These are phyloP conservation scores for Echeneis naucrates DNA, from an alignment of 2,797 vertebrate genomes.

Conservation along the genomic window DNA sequence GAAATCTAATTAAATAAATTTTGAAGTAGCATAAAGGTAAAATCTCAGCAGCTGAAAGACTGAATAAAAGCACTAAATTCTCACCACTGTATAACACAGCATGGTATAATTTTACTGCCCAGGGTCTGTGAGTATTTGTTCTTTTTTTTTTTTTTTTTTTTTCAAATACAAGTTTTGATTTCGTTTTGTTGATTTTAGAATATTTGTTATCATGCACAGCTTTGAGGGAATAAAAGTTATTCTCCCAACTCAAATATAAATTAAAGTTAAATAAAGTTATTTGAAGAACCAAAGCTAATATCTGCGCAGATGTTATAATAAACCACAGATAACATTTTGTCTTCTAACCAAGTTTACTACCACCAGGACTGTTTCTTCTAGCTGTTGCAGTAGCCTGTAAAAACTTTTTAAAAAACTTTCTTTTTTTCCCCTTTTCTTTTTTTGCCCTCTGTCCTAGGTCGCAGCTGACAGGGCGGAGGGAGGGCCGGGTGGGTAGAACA, in stretches of 20 bases:
- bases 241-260: conserved; percentile 21
- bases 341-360: conserved; percentile 72
- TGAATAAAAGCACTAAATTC: background rate
- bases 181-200: background rate
- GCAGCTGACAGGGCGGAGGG: conserved; percentile 84
- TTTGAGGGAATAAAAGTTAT: conserved; percentile 21
- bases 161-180: too few species aligned
- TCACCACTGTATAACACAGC: background rate
- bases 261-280: too few species aligned
- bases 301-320: conserved; percentile 57
- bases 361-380: conserved; percentile 63
- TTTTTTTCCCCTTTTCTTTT: conserved; percentile 56
- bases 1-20: background rate
- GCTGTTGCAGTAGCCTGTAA: conserved; percentile 78
- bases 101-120: background rate
- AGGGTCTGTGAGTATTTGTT: background rate
- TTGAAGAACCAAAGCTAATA: conserved; percentile 42
- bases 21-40: background rate
- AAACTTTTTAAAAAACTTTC: conserved; percentile 71
- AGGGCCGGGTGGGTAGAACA: conserved; percentile 85
- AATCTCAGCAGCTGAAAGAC: background rate
- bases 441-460: conserved; percentile 82
- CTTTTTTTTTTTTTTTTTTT: too few species aligned
- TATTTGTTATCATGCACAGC: background rate
- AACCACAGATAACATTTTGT: conserved; percentile 45